Evolutionary conservation across 2,797 vertebrate species (phyloP).

Genomic region (Melanotaenia nigrans): DNA sequence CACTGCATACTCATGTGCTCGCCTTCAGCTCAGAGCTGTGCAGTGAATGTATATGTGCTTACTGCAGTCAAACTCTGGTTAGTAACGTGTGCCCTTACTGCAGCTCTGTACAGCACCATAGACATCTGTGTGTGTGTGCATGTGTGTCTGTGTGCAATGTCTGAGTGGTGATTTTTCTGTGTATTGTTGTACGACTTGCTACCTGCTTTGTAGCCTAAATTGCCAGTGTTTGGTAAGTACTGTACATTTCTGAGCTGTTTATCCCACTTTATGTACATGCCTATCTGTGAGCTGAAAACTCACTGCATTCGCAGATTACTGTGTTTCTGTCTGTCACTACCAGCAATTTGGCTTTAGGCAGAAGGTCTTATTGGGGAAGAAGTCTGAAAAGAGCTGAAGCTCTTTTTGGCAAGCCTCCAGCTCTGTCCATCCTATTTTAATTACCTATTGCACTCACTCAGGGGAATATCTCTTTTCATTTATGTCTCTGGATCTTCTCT

Average conservation of each 20-base stretch:
- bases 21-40: slow-evolving; percentile 75
- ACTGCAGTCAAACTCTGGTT: slow-evolving; percentile 83
- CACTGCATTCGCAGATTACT: slow-evolving; percentile 44
- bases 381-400: slow-evolving; percentile 72
- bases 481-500: slow-evolving; percentile 47
- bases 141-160: slow-evolving; percentile 15
- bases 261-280: slow-evolving; percentile 15
- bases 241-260: slow-evolving; percentile 31
- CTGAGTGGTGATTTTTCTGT: slow-evolving; percentile 20
- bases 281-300: slow-evolving; percentile 51
- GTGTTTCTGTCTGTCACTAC: slow-evolving; percentile 57
- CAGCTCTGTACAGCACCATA: slow-evolving; percentile 66
- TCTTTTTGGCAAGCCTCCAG: slow-evolving; percentile 75
- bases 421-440: slow-evolving; percentile 81
- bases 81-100: slow-evolving; percentile 82
- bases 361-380: slow-evolving; percentile 69
- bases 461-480: slow-evolving; percentile 68
- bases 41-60: slow-evolving; percentile 84
- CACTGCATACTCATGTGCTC: slow-evolving; percentile 79
- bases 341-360: slow-evolving; percentile 65
- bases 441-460: slow-evolving; percentile 77
- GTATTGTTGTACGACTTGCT: slow-evolving; percentile 24
- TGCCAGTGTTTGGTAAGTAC: slow-evolving; percentile 29
- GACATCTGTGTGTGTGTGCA: slow-evolving; percentile 31
- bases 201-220: slow-evolving; percentile 31